Evolutionary conservation across 1,140 invertebrate species (phyloP), one percentile per base, ranked within the genome.

Genomic region (Tetragonula clypearis): DNA sequence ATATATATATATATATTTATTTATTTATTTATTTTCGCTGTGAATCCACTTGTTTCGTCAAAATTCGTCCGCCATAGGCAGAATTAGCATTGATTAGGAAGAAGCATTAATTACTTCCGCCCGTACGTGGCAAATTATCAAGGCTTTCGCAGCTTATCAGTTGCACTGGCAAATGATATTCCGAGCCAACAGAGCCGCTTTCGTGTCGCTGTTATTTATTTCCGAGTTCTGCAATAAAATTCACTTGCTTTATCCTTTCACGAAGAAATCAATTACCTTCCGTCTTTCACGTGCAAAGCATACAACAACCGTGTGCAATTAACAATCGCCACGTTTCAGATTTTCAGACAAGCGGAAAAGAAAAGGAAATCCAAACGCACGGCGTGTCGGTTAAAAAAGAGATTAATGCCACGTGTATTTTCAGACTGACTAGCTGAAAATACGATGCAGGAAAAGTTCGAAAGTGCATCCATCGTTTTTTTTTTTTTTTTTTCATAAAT

Each of bases 401-500:
- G 19, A 35, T 5, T 14, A 23, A 72, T 26, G 3, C 4, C 4
- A 35, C 35, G 21, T 71, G 49, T 71, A 71, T 35, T 74, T 55
- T 55, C 72, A 11, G n/a, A 5, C 5, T 35, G 53, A 17, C 8
- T 74, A 75, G 14, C 21, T 26, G 26, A 75, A 23, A 58, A 15
- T 19, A 17, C 58, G 74, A 58, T 14, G 35, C 1, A 75, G 60
- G n/a, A 26, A 58, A 30, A 14, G 11, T 56, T 56, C 17, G 26
- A 30, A 53, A 58, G 26, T 53, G 23, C 71, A 73, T 72, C 41
- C 71, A 72, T 73, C 49, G 71, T 35, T 58, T 35, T n/a, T n/a
- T n/a, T n/a, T n/a, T n/a, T n/a, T n/a, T n/a, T n/a, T n/a, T n/a
- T 30, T 75, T 30, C 74, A 75, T 35, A 35, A 35, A 75, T 75